phyloP scores from a whole-genome alignment of 2,113 vertebrate species.

The Chaetops frenatus region DNA sequence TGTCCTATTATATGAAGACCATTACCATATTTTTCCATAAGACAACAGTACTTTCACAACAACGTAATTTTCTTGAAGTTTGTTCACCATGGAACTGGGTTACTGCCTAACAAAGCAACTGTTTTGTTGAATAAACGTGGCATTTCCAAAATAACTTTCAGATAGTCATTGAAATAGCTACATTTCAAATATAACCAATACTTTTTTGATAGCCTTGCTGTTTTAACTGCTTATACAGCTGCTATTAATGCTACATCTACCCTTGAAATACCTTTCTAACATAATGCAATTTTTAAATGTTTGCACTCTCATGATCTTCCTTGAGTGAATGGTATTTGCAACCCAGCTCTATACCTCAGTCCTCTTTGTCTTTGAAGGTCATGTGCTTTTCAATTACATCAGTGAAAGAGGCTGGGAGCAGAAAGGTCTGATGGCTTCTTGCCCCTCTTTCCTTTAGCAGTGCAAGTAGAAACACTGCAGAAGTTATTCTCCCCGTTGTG shows the following conservation, averaged over 20 bases:
- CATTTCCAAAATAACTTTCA: constrained; percentile 12
- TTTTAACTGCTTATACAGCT: background rate
- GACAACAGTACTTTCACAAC: background rate
- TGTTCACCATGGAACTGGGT: background rate
- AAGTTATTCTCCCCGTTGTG: background rate
- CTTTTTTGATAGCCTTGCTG: background rate
- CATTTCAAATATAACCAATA: background rate
- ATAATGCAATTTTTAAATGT: background rate
- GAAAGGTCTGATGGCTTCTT: background rate
- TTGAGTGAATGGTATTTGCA: background rate
- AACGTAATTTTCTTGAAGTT: background rate
- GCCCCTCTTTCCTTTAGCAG: background rate
- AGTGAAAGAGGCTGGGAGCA: background rate
- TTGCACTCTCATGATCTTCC: background rate
- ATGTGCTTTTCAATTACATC: background rate
- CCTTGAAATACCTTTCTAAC: background rate
- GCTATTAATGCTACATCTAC: background rate
- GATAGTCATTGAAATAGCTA: background rate
- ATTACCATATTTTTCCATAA: background rate
- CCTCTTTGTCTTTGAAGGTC: background rate
- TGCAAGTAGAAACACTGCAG: background rate
- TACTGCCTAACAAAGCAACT: background rate
- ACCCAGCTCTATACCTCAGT: background rate
- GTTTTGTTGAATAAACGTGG: background rate
- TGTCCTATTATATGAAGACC: background rate